phyloP scores from a whole-genome alignment of 1,140 invertebrate genomes.

The Brachionus calyciflorus region DNA sequence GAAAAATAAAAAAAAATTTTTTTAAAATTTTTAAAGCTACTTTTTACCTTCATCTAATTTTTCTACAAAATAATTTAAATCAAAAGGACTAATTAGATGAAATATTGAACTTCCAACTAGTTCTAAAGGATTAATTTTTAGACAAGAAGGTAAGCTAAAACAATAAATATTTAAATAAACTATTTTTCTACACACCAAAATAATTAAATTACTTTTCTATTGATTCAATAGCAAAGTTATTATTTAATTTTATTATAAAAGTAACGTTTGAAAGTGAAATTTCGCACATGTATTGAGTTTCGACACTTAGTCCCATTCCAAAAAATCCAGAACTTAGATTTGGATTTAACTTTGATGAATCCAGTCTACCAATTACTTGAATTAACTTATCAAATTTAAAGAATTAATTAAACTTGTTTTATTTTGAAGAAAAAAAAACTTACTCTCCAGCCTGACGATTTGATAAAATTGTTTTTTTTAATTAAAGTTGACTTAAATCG shows the following conservation, averaged over 20 bases:
- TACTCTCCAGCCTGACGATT: slow-evolving; percentile 26
- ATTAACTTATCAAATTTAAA: not conserved
- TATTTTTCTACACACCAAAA: not conserved
- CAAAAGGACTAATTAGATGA: slow-evolving; percentile 4
- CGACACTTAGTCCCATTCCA: not conserved
- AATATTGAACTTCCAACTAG: slow-evolving; percentile 3
- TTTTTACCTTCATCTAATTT: slow-evolving; percentile 4
- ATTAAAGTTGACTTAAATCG: slow-evolving; percentile 25
- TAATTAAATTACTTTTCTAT: slow-evolving; percentile 7
- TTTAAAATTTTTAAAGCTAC: not conserved
- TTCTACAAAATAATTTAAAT: not conserved
- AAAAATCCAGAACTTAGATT: slow-evolving; percentile 19
- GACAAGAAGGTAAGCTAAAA: not conserved
- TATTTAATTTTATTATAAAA: slow-evolving; percentile 10
- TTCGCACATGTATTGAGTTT: slow-evolving; percentile 15
- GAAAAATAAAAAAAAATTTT: not conserved
- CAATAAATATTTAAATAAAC: not conserved
- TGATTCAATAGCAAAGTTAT: not conserved
- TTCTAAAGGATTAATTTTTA: not conserved
- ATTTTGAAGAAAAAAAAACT: not conserved
- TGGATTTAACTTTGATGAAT: not conserved
- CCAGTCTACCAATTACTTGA: slow-evolving; percentile 12
- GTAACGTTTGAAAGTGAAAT: not conserved
- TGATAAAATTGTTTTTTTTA: slow-evolving; percentile 13
- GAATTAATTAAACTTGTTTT: not conserved